These are phyloP conservation scores for Sebastes matsubarae DNA, from an alignment of 2,797 vertebrate species.

Conservation along the genomic window DNA sequence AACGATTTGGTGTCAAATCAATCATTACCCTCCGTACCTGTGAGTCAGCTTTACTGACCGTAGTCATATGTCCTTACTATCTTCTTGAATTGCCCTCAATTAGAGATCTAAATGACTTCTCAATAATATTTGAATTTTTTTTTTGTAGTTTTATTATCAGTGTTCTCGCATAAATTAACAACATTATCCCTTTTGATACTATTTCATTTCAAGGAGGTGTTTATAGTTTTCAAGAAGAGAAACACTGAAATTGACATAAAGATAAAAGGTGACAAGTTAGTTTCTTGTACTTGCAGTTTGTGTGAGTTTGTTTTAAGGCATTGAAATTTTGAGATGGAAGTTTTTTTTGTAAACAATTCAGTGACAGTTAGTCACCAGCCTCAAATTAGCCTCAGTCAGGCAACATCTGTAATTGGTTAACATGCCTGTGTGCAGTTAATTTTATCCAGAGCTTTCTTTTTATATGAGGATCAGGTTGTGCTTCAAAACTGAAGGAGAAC, in stretches of 20 bases:
- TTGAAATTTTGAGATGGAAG: not conserved
- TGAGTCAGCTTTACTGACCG: not conserved
- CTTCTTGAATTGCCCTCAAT: not conserved
- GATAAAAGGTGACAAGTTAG: not conserved
- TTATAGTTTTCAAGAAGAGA: not conserved
- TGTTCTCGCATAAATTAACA: not conserved
- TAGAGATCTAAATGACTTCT: not conserved
- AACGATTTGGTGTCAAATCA: not conserved
- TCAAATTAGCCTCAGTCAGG: conserved; percentile 44
- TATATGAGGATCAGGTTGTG: not conserved
- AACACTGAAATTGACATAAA: not conserved
- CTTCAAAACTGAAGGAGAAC: not conserved
- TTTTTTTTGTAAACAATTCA: not conserved
- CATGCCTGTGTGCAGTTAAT: conserved; percentile 18
- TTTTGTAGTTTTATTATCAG: not conserved
- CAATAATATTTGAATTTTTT: not conserved
- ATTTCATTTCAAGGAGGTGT: not conserved
- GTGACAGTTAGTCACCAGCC: conserved; percentile 37
- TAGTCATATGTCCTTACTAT: not conserved
- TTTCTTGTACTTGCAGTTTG: not conserved
- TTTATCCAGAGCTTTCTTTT: not conserved
- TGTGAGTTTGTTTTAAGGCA: not conserved
- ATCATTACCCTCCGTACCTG: not conserved
- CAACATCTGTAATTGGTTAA: conserved; percentile 14
- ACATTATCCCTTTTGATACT: not conserved